These are phyloP conservation scores for Nymphalis io DNA, from an alignment of 1,140 invertebrate genomes.

Conservation along the genomic window DNA sequence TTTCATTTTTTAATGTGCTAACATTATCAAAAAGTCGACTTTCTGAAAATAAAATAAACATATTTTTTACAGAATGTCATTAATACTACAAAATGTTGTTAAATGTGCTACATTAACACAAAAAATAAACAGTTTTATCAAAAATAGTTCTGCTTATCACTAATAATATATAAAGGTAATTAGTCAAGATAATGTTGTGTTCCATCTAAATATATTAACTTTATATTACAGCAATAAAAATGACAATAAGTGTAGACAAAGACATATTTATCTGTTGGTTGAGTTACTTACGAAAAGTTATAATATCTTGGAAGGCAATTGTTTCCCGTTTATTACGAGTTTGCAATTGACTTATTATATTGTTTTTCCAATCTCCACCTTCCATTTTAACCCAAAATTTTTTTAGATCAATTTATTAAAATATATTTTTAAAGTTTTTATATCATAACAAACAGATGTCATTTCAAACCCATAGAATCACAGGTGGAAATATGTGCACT, in stretches of 20 bases:
- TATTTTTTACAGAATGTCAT: neutral
- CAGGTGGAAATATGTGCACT: neutral
- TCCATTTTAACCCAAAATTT: conserved; percentile 62
- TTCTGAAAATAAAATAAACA: conserved; percentile 82
- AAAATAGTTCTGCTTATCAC: conserved; percentile 21
- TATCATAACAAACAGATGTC: conserved; percentile 72
- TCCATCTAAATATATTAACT: conserved; percentile 23
- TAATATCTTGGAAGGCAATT: conserved; percentile 74
- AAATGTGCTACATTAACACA: conserved; percentile 1
- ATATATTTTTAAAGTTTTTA: conserved; percentile 44
- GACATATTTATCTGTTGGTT: conserved; percentile 47
- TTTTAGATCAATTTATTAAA: conserved; percentile 48
- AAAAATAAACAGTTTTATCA: conserved; percentile 31
- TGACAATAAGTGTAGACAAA: conserved; percentile 56
- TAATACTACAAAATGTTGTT: neutral
- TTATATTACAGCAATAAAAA: conserved; percentile 30
- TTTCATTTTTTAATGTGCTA: conserved; percentile 89
- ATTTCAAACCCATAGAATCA: conserved; percentile 40
- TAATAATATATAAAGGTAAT: conserved; percentile 20
- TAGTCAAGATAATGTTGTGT: conserved; percentile 25
- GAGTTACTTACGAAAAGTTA: conserved; percentile 76
- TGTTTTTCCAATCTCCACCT: conserved; percentile 75
- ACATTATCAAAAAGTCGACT: conserved; percentile 92
- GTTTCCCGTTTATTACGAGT: conserved; percentile 76
- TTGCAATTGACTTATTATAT: conserved; percentile 72